A percentile compares a stretch with the other conserved stretches of the same genome.
These are phyloP conservation scores for Acanthosoma haemorrhoidale DNA, from an alignment of 2,888 invertebrate genomes.

Conservation along the genomic window DNA sequence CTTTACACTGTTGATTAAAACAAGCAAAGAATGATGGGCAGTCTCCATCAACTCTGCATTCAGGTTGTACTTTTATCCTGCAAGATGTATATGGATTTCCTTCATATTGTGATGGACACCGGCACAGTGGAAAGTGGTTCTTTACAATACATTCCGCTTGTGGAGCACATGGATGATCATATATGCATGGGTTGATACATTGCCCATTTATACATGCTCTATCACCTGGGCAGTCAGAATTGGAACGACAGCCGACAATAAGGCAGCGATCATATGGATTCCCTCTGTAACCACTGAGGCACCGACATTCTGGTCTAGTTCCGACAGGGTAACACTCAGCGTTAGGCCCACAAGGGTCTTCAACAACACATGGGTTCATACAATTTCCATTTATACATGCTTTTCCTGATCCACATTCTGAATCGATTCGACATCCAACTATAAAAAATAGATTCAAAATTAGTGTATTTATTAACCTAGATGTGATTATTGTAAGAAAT, in stretches of 20 bases:
- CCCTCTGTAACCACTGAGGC: conserved; percentile 73
- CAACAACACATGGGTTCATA: conserved; percentile 75
- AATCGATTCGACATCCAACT: conserved; percentile 75
- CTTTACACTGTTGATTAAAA: conserved; percentile 71
- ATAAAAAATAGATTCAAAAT: conserved; percentile 29
- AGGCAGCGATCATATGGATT: conserved; percentile 69
- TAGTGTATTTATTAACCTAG: background rate
- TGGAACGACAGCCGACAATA: conserved; percentile 76
- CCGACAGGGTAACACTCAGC: conserved; percentile 73
- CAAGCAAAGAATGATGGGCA: conserved; percentile 77
- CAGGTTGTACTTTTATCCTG: conserved; percentile 62
- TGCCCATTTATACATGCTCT: conserved; percentile 79
- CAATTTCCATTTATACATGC: conserved; percentile 82
- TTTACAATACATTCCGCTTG: conserved; percentile 74
- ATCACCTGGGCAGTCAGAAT: conserved; percentile 81
- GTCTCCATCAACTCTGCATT: conserved; percentile 75
- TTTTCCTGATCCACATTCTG: conserved; percentile 76
- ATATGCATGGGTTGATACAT: conserved; percentile 77
- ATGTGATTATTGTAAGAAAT: background rate
- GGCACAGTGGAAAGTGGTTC: conserved; percentile 78
- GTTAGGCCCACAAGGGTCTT: conserved; percentile 73
- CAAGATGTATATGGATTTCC: conserved; percentile 82
- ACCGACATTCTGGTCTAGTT: conserved; percentile 71
- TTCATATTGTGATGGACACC: conserved; percentile 67
- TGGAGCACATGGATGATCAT: conserved; percentile 68